phyloP scores from a whole-genome alignment of 2,113 vertebrate genomes.

The Deroptyus accipitrinus region DNA sequence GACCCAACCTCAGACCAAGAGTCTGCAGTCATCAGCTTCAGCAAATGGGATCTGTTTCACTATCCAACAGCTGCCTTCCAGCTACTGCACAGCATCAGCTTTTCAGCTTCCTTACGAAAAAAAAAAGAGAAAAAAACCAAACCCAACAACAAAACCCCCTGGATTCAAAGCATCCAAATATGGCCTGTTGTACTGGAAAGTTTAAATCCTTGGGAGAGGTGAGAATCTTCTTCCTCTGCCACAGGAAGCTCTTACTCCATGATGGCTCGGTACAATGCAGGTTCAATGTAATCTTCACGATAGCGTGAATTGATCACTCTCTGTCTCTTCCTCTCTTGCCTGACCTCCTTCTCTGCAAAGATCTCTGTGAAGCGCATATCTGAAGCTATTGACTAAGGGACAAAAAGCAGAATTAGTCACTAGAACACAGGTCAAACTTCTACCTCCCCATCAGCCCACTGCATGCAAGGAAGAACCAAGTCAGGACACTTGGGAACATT shows the following conservation, averaged over 20 bases:
- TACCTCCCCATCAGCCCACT: not conserved
- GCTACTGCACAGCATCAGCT: conserved; percentile 64
- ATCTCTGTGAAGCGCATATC: conserved; percentile 98
- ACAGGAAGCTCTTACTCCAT: conserved; percentile 86
- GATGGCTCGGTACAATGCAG: conserved; percentile 91
- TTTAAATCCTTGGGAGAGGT: conserved; percentile 65
- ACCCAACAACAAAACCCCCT: conserved; percentile 19
- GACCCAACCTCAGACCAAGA: conserved; percentile 43
- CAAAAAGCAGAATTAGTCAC: not conserved
- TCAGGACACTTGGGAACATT: not conserved
- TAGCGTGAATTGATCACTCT: conserved; percentile 96
- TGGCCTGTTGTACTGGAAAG: conserved; percentile 72
- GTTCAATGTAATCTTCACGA: conserved; percentile 95
- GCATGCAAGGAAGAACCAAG: not conserved
- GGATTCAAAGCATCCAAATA: conserved; percentile 67
- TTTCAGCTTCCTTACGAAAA: conserved; percentile 69
- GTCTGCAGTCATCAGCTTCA: conserved; percentile 51
- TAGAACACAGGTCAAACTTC: not conserved
- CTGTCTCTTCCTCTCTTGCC: conserved; percentile 92
- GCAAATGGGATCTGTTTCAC: conserved; percentile 41
- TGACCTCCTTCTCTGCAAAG: conserved; percentile 90
- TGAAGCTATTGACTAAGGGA: conserved; percentile 90
- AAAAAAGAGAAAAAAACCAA: not conserved
- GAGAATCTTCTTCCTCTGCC: conserved; percentile 50
- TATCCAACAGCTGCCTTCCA: conserved; percentile 55